A percentile compares a stretch with the other conserved stretches of the same genome.
phyloP scores from a whole-genome alignment of 2,113 vertebrate genomes.

The Patagioenas fasciata region DNA sequence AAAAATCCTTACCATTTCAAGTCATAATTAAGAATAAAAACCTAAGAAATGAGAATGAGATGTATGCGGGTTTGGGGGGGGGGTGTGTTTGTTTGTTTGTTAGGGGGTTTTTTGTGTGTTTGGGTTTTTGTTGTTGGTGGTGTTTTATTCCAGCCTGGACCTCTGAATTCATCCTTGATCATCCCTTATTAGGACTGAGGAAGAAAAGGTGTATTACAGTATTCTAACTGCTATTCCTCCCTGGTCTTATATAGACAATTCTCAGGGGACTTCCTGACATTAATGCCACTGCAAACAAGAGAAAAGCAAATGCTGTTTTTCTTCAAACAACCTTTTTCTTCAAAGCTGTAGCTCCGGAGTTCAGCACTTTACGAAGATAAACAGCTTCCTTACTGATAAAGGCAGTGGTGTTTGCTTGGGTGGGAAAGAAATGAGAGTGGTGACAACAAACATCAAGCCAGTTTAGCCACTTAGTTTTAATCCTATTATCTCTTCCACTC shows the following conservation, averaged over 20 bases:
- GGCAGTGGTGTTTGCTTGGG: background rate
- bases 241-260: background rate
- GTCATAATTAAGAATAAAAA: background rate
- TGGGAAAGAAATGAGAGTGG: background rate
- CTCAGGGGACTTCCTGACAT: background rate
- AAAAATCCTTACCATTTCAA: background rate
- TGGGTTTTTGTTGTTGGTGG: background rate
- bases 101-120: no score
- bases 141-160: background rate
- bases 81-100: no score
- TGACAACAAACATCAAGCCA: background rate
- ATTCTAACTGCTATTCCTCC: background rate
- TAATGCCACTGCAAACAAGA: background rate
- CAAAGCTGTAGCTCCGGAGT: background rate
- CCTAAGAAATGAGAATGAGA: background rate
- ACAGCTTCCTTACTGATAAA: slow-evolving; percentile 8
- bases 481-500: background rate
- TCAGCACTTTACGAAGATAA: background rate
- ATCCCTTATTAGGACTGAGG: background rate
- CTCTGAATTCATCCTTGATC: background rate
- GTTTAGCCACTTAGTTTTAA: slow-evolving; percentile 2
- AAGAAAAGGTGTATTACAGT: background rate
- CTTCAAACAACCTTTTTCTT: background rate
- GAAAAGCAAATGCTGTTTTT: background rate
- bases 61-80: no score